Percentiles rank a stretch among this genome's conserved stretches.
These are phyloP conservation scores for Toxotes jaculatrix DNA, from an alignment of 2,113 vertebrate genomes.

Conservation along the genomic window DNA sequence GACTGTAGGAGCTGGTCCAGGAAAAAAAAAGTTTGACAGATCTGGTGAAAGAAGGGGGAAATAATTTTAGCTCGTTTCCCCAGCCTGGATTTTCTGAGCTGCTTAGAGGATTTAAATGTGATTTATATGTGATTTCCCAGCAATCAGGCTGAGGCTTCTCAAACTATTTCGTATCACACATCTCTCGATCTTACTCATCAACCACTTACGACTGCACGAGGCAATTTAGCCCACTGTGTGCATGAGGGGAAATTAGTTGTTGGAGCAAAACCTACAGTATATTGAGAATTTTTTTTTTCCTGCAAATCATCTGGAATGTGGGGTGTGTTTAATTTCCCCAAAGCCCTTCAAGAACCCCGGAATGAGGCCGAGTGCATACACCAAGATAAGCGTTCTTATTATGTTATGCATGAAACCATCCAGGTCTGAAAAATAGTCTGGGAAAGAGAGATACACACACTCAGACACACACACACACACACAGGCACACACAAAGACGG, in stretches of 20 bases:
- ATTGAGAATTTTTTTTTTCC: not conserved
- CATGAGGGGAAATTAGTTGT: not conserved
- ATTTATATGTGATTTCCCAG: too few relatives aligned
- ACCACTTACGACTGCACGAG: not conserved
- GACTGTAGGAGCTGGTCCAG: not conserved
- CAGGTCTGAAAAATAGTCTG: not conserved
- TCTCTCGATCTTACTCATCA: not conserved
- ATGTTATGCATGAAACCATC: constrained; percentile 14
- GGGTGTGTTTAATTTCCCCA: constrained; percentile 1
- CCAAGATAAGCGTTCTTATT: not conserved
- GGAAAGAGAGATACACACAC: not conserved
- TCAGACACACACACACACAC: not conserved
- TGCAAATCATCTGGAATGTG: not conserved
- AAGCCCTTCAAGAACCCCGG: not conserved
- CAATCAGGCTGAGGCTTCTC: not conserved
- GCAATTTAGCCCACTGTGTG: not conserved
- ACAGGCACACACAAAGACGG: not conserved
- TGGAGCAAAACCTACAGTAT: not conserved
- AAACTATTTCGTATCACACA: not conserved
- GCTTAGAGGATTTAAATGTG: constrained; percentile 3
- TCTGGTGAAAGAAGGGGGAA: not conserved
- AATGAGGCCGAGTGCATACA: not conserved
- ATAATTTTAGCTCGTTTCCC: not conserved
- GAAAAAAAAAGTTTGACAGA: not conserved
- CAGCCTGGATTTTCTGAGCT: not conserved